Evolutionary conservation across 2,888 invertebrate species (phyloP), one percentile per base, ranked within the genome.

Genomic region (Ashinkailepas kermadecensis): DNA sequence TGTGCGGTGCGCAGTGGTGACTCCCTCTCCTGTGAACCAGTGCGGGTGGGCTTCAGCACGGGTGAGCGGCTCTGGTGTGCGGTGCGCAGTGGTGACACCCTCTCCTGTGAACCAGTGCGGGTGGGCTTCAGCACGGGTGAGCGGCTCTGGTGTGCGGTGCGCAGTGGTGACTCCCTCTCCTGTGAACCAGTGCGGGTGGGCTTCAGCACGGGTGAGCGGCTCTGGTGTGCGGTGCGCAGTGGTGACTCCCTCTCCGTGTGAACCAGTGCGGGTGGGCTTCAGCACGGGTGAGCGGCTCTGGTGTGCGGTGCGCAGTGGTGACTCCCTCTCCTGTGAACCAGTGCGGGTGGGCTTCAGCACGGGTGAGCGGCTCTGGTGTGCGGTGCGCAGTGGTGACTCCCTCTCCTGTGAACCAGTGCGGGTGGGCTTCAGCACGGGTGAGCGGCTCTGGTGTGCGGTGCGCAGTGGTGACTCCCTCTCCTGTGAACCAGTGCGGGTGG

Each of bases 301-400:
- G 11, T 13, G 59, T 13, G 15, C 59, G 59, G 59, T 59, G 59
- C 59, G 7, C 12, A 15, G 15, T 15, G 59, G 12, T 59, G 15
- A 11, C 59, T 59, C 39, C 39, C 39, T 39, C 39, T 39, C 39
- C 39, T 39, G n/a, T n/a, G n/a, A n/a, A n/a, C n/a, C n/a, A n/a
- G n/a, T n/a, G 89, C 91, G 96, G 82, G 95, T 96, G 84, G 98
- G 99, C 56, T 99, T 99, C 89, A 98, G 97, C 86, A 99, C 99
- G 83, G 89, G 90, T 88, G 84, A 83, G 85, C 85, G 23, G 39
- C 67, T 59, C 7, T 11, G 2, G 11, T 13, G 59, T 13, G 15
- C 59, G 59, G 59, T 59, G 59, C 59, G 7, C 12, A 15, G 15
- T 15, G 59, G 12, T 59, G 15, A 11, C 59, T 59, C 39, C 39